Base-by-base conservation (phyloP, 2,888 invertebrate species). In the Ypsolopha sequella region DNA sequence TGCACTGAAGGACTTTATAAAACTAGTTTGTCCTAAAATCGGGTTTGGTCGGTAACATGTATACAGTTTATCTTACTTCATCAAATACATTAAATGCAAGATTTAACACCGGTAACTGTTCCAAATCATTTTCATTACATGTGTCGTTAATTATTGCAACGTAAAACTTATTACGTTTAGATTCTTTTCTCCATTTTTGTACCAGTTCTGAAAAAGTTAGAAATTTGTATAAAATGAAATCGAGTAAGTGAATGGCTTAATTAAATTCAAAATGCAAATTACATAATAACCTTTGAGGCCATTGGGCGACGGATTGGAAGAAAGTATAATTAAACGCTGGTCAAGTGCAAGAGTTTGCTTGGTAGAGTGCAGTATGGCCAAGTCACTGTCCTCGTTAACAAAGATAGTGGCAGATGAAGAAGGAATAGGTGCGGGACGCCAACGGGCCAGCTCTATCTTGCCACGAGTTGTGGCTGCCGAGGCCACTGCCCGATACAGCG, bases 281-380 rank as follows among this genome's bases (percentile, higher is more conserved):
- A 24, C n/a, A 24, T 24, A 24, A 24, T 4, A 24, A 51, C 51
- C 51, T 48, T 56, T 62, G 4, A 62, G 43, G 43, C 56, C 58
- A 8, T 41, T 11, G 24, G 54, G 51, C 6, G 57, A 43, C 10
- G 64, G 61, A 47, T 60, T 55, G 1, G 56, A 33, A n/a, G 62
- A 51, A 0, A 62, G 13, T 1, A 61, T 53, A 7, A 61, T 41
- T 7, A 64, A 13, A 6, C 36, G 35, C 9, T 47, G 13, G 8
- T 47, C 47, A 36, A 36, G 13, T 13, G 36, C 14, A 1, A 47
- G 47, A 36, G 13, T 36, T 14, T 47, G 13, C 13, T 43, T 50
- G 8, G 50, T 50, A 1, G 43, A 35, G 8, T 14, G 24, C 8
- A 50, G 41, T 11, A 41, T 33, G 6, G 39, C 35, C 4, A 41